A percentile compares a stretch with the other conserved stretches of the same genome.
phyloP scores from a whole-genome alignment of 2,797 vertebrate genomes.

The Melanotaenia trifasciata region DNA sequence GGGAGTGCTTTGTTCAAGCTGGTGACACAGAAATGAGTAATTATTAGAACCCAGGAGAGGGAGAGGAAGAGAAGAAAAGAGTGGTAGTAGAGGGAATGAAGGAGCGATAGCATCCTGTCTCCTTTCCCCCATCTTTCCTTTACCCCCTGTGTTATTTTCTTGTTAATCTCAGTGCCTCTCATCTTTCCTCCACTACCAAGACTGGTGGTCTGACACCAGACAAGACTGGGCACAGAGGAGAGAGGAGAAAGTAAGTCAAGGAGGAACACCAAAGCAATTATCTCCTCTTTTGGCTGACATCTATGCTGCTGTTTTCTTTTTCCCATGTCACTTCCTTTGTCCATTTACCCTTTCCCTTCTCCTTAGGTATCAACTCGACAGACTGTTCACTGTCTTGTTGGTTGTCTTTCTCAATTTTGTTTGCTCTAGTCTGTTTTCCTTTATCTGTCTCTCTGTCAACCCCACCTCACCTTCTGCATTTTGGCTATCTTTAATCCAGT shows the following conservation, averaged over 20 bases:
- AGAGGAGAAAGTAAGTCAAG: slow-evolving; percentile 27
- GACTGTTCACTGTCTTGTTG: slow-evolving; percentile 51
- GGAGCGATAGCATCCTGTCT: slow-evolving; percentile 15
- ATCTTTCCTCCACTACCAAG: slow-evolving; percentile 19
- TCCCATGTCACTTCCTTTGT: slow-evolving; percentile 50
- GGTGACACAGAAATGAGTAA: slow-evolving; percentile 67
- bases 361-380: slow-evolving; percentile 41
- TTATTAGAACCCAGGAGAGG: slow-evolving; percentile 60
- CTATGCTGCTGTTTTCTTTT: slow-evolving; percentile 51
- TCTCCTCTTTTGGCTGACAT: slow-evolving; percentile 66
- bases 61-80: slow-evolving; percentile 12
- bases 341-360: slow-evolving; percentile 48
- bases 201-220: slow-evolving; percentile 66
- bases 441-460: slow-evolving; percentile 48
- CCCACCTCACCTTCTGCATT: slow-evolving; percentile 19
- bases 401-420: slow-evolving; percentile 47
- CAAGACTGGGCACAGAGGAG: slow-evolving; percentile 40
- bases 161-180: slow-evolving; percentile 4
- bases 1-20: slow-evolving; percentile 60
- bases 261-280: slow-evolving; percentile 70
- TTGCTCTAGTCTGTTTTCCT: slow-evolving; percentile 48
- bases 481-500: slow-evolving; percentile 39
- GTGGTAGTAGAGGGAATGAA: slow-evolving; percentile 25
- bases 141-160: not conserved
- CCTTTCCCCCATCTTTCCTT: not conserved